Evolutionary conservation across 2,888 invertebrate genomes (phyloP).

Genomic region (Metallyticus violacea): DNA sequence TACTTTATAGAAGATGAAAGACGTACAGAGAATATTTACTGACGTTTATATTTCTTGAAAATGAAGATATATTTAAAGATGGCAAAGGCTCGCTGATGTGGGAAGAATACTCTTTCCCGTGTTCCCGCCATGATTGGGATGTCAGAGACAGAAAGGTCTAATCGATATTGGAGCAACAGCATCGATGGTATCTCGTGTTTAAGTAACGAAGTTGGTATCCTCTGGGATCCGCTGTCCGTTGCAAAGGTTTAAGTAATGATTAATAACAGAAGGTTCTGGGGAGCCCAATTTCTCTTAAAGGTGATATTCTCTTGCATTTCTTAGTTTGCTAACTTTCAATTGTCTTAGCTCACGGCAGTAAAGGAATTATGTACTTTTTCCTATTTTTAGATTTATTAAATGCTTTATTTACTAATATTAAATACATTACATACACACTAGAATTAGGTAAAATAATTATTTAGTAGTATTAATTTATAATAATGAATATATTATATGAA

Average conservation of each 20-base stretch:
- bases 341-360: too few relatives aligned
- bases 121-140: neutral
- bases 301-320: neutral
- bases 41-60: neutral
- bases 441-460: too few relatives aligned
- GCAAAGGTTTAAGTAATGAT: neutral
- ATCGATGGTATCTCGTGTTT: neutral
- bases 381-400: too few relatives aligned
- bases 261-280: neutral
- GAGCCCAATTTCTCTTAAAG: neutral
- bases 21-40: too few relatives aligned
- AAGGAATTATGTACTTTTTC: too few relatives aligned
- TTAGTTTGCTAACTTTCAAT: too few relatives aligned
- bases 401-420: too few relatives aligned
- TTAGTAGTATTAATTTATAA: too few relatives aligned
- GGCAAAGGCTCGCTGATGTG: neutral
- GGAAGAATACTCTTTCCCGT: neutral
- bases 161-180: neutral
- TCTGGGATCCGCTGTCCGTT: neutral
- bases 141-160: neutral
- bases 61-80: neutral
- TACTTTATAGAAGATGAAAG: too few relatives aligned
- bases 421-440: too few relatives aligned
- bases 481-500: too few relatives aligned
- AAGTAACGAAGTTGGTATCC: neutral